Evolutionary conservation across 2,888 invertebrate species (phyloP), one percentile per base, ranked within the genome.

Genomic region (Sarcophaga subvicina): DNA sequence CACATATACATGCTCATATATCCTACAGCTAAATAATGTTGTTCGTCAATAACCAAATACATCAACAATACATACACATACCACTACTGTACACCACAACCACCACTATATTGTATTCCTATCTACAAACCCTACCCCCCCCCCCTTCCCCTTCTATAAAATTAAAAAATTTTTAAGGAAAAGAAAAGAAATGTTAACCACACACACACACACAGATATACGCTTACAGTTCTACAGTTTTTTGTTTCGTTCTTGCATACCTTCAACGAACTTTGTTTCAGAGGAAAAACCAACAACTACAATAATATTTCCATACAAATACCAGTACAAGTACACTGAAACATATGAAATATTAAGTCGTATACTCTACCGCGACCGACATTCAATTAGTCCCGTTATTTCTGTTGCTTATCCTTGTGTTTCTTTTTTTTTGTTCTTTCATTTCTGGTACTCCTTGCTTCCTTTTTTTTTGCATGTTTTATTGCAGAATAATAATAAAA

Each of bases 11-110:
- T 17, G 73, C 45, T 10, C 2, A 73, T n/a, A 37, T 25, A 63
- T 11, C 83, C 78, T 73, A 66, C 78, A 73, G 78, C 78, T 64
- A 73, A 83, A 83, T 73, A 73, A 78, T 78, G 72, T 78, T 67
- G 67, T 78, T 78, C 45, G 62, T 60, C 66, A 77, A 67, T 73
- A 66, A 66, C 45, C 73, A 72, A 59, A 64, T 49, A 69, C 67
- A 49, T 76, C 75, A 76, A 49, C 47, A 60, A 62, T 25, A 62
- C 75, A 62, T n/a, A 54, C 59, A 20, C 63, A 73, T n/a, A n/a
- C 47, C 25, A 25, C 20, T n/a, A 66, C 64, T 22, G 75, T 71
- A 80, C 84, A 71, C 49, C 54, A 67, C 27, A 10, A 45, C n/a
- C 84, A 71, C 49, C 54, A 67, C 27, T n/a, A 45, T 37, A 37